A percentile compares a stretch with the other conserved stretches of the same genome.
These are phyloP conservation scores for Oscheius myriophilus DNA, from an alignment of 2,888 invertebrate species.

Conservation along the genomic window DNA sequence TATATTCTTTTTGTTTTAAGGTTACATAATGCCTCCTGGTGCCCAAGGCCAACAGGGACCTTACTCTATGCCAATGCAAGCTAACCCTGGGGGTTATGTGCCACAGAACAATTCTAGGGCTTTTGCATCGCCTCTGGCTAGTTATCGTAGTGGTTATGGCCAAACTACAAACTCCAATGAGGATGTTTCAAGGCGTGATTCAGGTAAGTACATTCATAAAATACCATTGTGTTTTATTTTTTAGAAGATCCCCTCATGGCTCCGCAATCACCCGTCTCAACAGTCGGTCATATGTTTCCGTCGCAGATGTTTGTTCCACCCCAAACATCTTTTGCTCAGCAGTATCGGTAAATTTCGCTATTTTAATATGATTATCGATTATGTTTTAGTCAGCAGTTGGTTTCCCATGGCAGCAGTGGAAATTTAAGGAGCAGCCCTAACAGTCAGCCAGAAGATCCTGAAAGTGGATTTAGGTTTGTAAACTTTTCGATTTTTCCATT, in stretches of 20 bases:
- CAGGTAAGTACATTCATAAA: neutral
- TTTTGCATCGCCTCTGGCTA: constrained; percentile 18
- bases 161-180: constrained; percentile 14
- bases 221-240: neutral
- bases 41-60: constrained; percentile 21
- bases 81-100: constrained; percentile 12
- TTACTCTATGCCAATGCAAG: constrained; percentile 25
- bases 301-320: neutral
- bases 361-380: neutral
- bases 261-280: constrained; percentile 24
- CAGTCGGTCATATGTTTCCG: constrained; percentile 13
- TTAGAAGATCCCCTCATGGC: constrained; percentile 27
- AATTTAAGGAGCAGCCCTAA: constrained; percentile 27
- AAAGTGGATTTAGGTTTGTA: constrained; percentile 11
- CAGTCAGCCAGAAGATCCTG: constrained; percentile 34
- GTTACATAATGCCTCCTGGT: constrained; percentile 26
- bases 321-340: constrained; percentile 24
- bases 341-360: constrained; percentile 23
- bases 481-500: neutral
- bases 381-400: constrained; percentile 12
- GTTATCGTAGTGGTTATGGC: constrained; percentile 16
- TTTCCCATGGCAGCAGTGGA: constrained; percentile 12
- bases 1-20: constrained; percentile 5
- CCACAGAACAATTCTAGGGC: constrained; percentile 11
- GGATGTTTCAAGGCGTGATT: constrained; percentile 23